These are phyloP conservation scores for Acropora yongei DNA, from an alignment of 64 coral and sea anemone genomes.

Conservation along the genomic window DNA sequence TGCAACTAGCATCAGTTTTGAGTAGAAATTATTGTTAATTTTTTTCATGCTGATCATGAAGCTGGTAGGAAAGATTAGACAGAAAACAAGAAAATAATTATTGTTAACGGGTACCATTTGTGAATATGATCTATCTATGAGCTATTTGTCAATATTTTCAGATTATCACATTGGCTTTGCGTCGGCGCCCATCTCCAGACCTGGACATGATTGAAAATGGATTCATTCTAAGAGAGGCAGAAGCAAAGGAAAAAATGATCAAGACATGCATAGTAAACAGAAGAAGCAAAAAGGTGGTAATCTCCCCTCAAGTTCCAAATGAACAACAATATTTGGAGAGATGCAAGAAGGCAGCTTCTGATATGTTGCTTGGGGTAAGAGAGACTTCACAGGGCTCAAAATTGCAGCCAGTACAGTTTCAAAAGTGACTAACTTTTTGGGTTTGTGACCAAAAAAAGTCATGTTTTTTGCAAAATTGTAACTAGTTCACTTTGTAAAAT, in stretches of 20 bases:
- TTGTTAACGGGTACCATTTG: too few relatives aligned
- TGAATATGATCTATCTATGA: too few relatives aligned
- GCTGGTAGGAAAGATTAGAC: too few relatives aligned
- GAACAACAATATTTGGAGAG: conserved; percentile 86
- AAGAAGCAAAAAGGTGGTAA: conserved; percentile 83
- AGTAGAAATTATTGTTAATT: too few relatives aligned
- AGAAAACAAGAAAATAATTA: too few relatives aligned
- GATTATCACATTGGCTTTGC: conserved; percentile 79
- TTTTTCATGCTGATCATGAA: too few relatives aligned
- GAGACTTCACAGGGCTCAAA: neutral
- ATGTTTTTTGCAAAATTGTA: too few relatives aligned
- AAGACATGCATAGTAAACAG: conserved; percentile 88
- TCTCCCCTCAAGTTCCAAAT: conserved; percentile 55
- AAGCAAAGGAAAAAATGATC: conserved; percentile 82
- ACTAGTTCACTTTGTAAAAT: too few relatives aligned
- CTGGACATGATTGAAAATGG: conserved; percentile 92
- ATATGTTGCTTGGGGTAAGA: conserved; percentile 90
- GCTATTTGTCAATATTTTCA: conserved; percentile 2
- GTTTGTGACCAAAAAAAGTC: too few relatives aligned
- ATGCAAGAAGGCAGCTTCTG: conserved; percentile 70
- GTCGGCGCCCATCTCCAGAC: conserved; percentile 88
- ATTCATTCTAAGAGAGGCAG: conserved; percentile 86
- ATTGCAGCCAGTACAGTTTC: too few relatives aligned
- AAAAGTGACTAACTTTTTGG: too few relatives aligned
- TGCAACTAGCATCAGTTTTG: too few relatives aligned